Evolutionary conservation across 2,797 vertebrate species (phyloP), one percentile per base, ranked within the genome.

Genomic region (Betta splendens): DNA sequence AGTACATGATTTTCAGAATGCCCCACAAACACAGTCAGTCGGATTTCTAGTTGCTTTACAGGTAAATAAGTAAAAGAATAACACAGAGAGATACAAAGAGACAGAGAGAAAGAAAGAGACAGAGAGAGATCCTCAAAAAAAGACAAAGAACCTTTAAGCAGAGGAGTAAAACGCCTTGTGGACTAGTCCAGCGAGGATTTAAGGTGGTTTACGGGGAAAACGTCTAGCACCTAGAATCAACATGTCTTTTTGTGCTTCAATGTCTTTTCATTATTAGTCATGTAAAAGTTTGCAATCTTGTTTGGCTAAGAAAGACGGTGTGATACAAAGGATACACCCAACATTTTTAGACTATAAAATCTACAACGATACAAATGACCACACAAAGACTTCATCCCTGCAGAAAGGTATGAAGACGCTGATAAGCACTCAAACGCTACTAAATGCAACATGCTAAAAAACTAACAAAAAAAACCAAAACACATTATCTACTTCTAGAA

Each of bases 11-110:
- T 89, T 72, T 83, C 78, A 89, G 79, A 93, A 92, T 92, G 92
- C 91, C 92, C 90, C 84, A 84, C 89, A 86, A 84, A 90, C 88
- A 91, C 87, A 92, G 90, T 92, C 88, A 87, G 83, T 89, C 88
- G 80, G 86, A 84, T 86, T 83, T 85, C 65, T 72, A 81, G 71
- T 85, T 83, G 72, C 72, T 86, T 86, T 85, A 83, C 78, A 83
- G 70, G 59, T 68, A 71, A 71, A 13, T 38, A 74, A 64, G 69
- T 56, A 48, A 64, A 62, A 61, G 53, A 50, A 49, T 60, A 62
- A 74, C 42, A 57, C 23, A 35, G 42, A 79, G 60, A 80, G 65
- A 74, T 42, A 57, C 23, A 35, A 42, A 79, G 60, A 80, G 65
- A 64, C 69, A 40, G 51, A 57, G 79, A 77, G 69, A 70, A 35